These are phyloP conservation scores for Eremophila alpestris DNA, from an alignment of 2,797 vertebrate species.

Conservation along the genomic window DNA sequence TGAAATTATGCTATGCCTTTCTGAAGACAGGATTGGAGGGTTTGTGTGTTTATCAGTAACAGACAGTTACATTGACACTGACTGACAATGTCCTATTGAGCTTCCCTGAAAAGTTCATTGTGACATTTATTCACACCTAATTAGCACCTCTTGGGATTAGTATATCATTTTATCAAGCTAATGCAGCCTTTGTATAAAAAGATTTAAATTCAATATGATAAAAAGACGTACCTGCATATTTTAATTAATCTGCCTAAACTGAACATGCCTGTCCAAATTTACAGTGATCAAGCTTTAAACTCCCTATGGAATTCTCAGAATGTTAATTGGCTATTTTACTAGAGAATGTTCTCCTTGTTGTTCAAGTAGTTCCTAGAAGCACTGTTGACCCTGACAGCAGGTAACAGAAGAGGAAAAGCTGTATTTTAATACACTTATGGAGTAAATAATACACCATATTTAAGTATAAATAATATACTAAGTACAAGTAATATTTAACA, in stretches of 20 bases:
- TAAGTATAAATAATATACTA: neutral
- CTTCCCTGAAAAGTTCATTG: constrained; percentile 64
- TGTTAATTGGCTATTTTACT: constrained; percentile 58
- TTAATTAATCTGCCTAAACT: constrained; percentile 75
- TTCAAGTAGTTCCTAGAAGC: neutral
- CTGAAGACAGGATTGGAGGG: neutral
- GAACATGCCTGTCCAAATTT: constrained; percentile 66
- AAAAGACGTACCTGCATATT: constrained; percentile 61
- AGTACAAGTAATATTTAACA: neutral
- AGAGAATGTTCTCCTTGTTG: constrained; percentile 31
- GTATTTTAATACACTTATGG: neutral
- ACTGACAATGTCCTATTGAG: constrained; percentile 61
- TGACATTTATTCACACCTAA: constrained; percentile 73
- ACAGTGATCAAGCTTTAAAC: constrained; percentile 62
- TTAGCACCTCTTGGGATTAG: constrained; percentile 72
- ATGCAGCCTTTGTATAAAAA: constrained; percentile 60
- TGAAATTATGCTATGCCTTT: neutral
- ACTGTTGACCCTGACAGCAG: neutral
- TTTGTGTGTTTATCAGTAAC: neutral
- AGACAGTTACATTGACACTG: constrained; percentile 31
- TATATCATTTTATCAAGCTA: constrained; percentile 71
- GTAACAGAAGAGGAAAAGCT: neutral
- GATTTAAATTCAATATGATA: constrained; percentile 66
- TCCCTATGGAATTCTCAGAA: constrained; percentile 42
- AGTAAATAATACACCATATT: neutral